A percentile compares a stretch with the other conserved stretches of the same genome.
phyloP scores from a whole-genome alignment of 2,797 vertebrate species.

The Sebastes itinus region DNA sequence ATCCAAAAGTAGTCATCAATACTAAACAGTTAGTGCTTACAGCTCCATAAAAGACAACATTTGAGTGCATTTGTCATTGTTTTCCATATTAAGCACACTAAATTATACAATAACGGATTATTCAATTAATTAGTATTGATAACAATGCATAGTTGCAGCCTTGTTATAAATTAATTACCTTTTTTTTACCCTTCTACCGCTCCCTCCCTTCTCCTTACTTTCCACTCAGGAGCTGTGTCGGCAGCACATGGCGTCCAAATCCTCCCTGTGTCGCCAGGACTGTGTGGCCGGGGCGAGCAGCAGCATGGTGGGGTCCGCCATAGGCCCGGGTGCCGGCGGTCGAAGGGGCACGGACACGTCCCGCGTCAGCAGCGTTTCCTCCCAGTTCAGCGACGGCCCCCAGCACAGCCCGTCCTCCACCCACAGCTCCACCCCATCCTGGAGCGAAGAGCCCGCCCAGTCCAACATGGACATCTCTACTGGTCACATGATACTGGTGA shows the following conservation, averaged over 20 bases:
- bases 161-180: background rate
- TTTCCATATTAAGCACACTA: fast-evolving
- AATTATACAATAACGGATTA: background rate
- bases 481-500: slow-evolving; percentile 98
- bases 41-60: background rate
- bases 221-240: slow-evolving; percentile 91
- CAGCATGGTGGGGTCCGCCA: slow-evolving; percentile 41
- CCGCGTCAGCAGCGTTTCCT: slow-evolving; percentile 95
- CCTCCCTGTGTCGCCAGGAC: slow-evolving; percentile 88
- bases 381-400: slow-evolving; percentile 94
- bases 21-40: background rate
- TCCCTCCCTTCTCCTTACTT: background rate
- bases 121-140: background rate
- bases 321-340: slow-evolving; percentile 67
- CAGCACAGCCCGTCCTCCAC: slow-evolving; percentile 95
- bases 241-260: slow-evolving; percentile 98
- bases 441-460: slow-evolving; percentile 97
- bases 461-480: slow-evolving; percentile 99
- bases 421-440: slow-evolving; percentile 97
- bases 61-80: background rate
- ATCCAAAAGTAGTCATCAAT: background rate
- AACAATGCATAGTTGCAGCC: background rate
- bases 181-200: background rate
- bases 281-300: slow-evolving; percentile 54
- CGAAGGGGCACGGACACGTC: slow-evolving; percentile 89